Evolutionary conservation across 2,113 vertebrate genomes (phyloP).

Genomic region (Eulemur rufifrons): DNA sequence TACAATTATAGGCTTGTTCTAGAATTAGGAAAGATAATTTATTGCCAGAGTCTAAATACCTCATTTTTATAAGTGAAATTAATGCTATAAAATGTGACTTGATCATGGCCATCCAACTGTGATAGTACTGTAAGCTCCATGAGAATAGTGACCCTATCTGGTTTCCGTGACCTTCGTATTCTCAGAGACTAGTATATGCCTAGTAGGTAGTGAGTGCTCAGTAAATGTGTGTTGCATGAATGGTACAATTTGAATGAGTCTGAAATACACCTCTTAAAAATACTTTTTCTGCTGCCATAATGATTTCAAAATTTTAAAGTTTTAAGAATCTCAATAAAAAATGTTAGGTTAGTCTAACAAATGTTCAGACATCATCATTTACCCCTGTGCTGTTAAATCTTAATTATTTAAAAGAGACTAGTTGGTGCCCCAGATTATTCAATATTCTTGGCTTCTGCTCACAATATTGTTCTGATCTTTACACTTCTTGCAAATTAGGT

Average conservation of each 20-base stretch:
- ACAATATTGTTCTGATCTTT: neutral
- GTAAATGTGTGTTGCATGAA: neutral
- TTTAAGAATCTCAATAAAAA: neutral
- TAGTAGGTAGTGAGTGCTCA: neutral
- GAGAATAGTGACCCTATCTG: neutral
- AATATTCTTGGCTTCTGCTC: neutral
- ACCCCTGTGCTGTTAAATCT: neutral
- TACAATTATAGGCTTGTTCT: neutral
- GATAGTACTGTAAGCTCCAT: neutral
- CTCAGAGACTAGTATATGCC: neutral
- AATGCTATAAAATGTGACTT: neutral
- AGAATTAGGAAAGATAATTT: conserved; percentile 13
- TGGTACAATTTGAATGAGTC: conserved; percentile 26
- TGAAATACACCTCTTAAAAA: conserved; percentile 1
- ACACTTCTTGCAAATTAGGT: conserved; percentile 1
- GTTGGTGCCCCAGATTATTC: neutral
- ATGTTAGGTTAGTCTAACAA: conserved; percentile 28
- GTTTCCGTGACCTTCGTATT: neutral
- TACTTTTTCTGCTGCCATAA: neutral
- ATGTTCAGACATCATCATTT: neutral
- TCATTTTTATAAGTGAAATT: neutral
- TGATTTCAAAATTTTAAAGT: conserved; percentile 14
- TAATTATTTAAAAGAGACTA: conserved; percentile 24
- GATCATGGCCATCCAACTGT: neutral
- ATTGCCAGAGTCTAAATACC: neutral